Conservation (phyloP, 2,797 vertebrate species). For the Brachyalestes nurse region DNA sequence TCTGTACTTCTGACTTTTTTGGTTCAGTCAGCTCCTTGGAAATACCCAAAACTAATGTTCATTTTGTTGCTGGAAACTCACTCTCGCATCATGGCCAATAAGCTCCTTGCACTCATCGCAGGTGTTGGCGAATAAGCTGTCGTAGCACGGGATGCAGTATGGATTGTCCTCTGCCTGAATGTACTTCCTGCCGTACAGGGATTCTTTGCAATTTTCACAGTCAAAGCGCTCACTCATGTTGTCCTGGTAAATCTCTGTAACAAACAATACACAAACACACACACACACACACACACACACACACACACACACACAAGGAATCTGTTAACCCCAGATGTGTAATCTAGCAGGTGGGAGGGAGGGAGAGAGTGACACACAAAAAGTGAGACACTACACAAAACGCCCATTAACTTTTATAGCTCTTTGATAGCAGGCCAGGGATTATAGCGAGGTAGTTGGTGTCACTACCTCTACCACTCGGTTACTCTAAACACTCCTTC, state of each 20-base stretch:
- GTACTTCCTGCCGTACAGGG: constrained; percentile 96
- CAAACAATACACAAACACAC: constrained; percentile 26
- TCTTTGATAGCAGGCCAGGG: constrained; percentile 57
- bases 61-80: constrained; percentile 70
- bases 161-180: constrained; percentile 93
- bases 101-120: constrained; percentile 98
- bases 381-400: constrained; percentile 55
- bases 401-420: constrained; percentile 68
- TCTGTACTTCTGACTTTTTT: no score
- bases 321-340: constrained; percentile 55
- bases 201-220: constrained; percentile 96
- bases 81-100: constrained; percentile 95
- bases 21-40: not conserved
- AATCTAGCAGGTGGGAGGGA: constrained; percentile 30
- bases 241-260: constrained; percentile 46
- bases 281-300: constrained; percentile 23
- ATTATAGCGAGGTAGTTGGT: constrained; percentile 31
- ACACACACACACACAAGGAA: constrained; percentile 7
- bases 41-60: constrained; percentile 10
- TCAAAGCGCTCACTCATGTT: constrained; percentile 95
- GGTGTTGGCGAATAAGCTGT: constrained; percentile 95
- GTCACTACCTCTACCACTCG: constrained; percentile 12
- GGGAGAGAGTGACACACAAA: constrained; percentile 25
- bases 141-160: constrained; percentile 97
- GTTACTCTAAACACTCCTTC: constrained; percentile 5